These are phyloP conservation scores for Carollia perspicillata DNA, from an alignment of 2,113 vertebrate species.

Conservation along the genomic window DNA sequence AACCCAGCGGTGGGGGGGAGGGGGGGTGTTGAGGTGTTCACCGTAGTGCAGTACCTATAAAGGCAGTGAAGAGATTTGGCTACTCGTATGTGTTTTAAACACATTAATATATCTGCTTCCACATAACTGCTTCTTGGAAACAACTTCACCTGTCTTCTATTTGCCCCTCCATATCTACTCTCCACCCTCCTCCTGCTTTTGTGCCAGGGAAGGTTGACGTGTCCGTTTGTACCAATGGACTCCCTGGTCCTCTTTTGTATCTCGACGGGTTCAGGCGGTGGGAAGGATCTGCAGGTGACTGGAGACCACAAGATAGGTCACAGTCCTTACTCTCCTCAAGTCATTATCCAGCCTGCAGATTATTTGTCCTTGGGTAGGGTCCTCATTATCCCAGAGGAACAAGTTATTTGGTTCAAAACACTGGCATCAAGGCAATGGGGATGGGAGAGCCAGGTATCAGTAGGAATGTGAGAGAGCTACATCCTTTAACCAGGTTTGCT, in stretches of 20 bases:
- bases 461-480: not conserved
- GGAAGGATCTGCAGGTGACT: not conserved
- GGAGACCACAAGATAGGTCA: not conserved
- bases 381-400: not conserved
- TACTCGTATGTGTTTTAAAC: not conserved
- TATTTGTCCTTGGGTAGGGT: not conserved
- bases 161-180: not conserved
- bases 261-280: not conserved
- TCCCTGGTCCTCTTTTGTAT: not conserved
- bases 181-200: not conserved
- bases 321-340: not conserved
- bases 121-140: not conserved
- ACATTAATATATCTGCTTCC: not conserved
- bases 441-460: not conserved
- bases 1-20: not conserved
- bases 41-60: not conserved
- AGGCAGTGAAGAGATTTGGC: not conserved
- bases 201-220: not conserved
- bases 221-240: not conserved
- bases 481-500: not conserved
- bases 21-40: not conserved
- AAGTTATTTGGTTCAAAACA: not conserved
- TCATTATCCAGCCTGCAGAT: not conserved
- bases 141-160: not conserved
- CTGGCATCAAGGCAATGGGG: not conserved